phyloP scores from a whole-genome alignment of 2,113 vertebrate species.

The Tichodroma muraria region DNA sequence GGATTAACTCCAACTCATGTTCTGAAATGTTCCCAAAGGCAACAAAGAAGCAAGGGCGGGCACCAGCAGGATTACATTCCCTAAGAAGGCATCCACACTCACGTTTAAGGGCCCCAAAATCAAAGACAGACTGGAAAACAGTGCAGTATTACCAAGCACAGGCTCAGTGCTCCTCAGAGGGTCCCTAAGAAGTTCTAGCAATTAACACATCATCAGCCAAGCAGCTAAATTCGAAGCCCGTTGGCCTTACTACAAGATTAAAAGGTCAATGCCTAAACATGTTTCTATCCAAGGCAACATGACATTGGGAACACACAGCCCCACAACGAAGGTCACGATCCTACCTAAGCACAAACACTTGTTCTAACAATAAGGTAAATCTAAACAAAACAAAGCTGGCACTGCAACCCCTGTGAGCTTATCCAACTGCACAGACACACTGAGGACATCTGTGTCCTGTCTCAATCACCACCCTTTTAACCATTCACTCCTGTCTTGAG shows the following conservation, averaged over 20 bases:
- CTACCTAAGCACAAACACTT: neutral
- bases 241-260: neutral
- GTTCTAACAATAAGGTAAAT: neutral
- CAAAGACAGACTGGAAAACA: neutral
- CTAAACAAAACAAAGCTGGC: neutral
- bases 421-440: accelerated
- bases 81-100: neutral
- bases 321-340: neutral
- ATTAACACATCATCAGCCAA: neutral
- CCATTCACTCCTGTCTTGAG: neutral
- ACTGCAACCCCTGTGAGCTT: neutral
- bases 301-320: neutral
- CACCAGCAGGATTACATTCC: neutral
- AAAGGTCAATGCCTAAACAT: conserved; percentile 4
- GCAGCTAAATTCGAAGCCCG: neutral
- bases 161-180: neutral
- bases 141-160: neutral
- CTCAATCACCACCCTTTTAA: neutral
- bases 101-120: neutral
- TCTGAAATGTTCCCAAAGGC: neutral
- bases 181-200: neutral
- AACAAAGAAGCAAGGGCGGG: neutral
- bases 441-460: neutral
- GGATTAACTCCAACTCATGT: neutral
- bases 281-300: neutral